A percentile compares a stretch with the other conserved stretches of the same genome.
phyloP scores from a whole-genome alignment of 2,113 vertebrate genomes.

The Sprattus sprattus region DNA sequence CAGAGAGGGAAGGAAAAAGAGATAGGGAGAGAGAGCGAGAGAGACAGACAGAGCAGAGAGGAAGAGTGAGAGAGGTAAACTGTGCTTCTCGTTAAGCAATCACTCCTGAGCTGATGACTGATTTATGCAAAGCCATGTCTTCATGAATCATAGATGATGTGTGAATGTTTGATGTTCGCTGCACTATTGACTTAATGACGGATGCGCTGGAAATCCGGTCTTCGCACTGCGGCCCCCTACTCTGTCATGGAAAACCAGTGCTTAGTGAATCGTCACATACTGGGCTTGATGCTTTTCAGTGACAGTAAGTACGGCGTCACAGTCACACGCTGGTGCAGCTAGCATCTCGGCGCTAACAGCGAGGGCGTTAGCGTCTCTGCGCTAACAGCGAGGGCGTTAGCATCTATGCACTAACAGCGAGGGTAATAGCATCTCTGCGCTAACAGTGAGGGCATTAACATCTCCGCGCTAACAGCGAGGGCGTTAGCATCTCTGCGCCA shows the following conservation, averaged over 20 bases:
- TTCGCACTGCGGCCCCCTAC: not conserved
- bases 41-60: not conserved
- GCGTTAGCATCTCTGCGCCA: not conserved
- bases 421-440: not conserved
- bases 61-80: not conserved
- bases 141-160: not conserved
- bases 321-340: not conserved
- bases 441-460: not conserved
- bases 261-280: not conserved
- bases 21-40: not conserved
- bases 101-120: not conserved
- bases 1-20: not conserved
- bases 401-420: not conserved
- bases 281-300: not conserved
- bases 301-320: not conserved
- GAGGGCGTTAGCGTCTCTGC: not conserved
- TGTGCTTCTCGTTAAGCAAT: not conserved
- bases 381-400: not conserved
- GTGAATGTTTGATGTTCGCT: not conserved
- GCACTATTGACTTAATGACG: not conserved
- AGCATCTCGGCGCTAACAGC: not conserved
- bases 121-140: slow-evolving; percentile 2
- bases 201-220: not conserved
- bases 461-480: not conserved
- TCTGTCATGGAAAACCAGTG: not conserved